Conservation (phyloP, 2,888 invertebrate genomes). For the Trachelus tabidus region DNA sequence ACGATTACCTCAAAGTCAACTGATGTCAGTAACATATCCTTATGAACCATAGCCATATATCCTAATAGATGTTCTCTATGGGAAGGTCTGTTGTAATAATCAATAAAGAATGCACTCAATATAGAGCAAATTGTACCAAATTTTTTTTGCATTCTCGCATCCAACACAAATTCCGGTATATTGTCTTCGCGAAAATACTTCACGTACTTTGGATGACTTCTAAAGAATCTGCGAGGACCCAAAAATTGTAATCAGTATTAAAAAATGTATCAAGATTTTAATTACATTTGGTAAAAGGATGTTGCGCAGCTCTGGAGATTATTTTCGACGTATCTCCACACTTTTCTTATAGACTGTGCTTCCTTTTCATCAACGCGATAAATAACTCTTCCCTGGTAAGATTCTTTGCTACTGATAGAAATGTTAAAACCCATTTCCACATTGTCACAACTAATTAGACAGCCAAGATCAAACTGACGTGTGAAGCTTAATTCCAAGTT, state of each 20-base stretch:
- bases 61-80: conserved; percentile 29
- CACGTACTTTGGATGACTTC: conserved; percentile 28
- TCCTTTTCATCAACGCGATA: conserved; percentile 18
- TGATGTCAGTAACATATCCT: conserved; percentile 28
- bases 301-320: conserved; percentile 25
- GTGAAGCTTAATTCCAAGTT: background rate
- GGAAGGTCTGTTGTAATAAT: conserved; percentile 25
- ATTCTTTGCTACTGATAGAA: background rate
- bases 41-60: conserved; percentile 33
- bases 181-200: conserved; percentile 28
- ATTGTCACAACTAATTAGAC: background rate
- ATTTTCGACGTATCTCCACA: conserved; percentile 27
- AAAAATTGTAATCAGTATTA: background rate
- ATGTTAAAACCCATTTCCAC: background rate
- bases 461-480: background rate
- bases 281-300: conserved; percentile 25
- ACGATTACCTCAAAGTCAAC: conserved; percentile 25
- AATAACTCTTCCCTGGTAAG: background rate
- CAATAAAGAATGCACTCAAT: conserved; percentile 25
- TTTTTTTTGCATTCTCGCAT: conserved; percentile 25
- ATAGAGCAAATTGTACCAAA: conserved; percentile 22
- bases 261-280: background rate
- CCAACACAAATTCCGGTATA: conserved; percentile 26
- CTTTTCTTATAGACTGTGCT: conserved; percentile 19
- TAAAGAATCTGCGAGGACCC: conserved; percentile 21